These are phyloP conservation scores for Oceanodroma tethys DNA, from an alignment of 2,113 vertebrate species.

Conservation along the genomic window DNA sequence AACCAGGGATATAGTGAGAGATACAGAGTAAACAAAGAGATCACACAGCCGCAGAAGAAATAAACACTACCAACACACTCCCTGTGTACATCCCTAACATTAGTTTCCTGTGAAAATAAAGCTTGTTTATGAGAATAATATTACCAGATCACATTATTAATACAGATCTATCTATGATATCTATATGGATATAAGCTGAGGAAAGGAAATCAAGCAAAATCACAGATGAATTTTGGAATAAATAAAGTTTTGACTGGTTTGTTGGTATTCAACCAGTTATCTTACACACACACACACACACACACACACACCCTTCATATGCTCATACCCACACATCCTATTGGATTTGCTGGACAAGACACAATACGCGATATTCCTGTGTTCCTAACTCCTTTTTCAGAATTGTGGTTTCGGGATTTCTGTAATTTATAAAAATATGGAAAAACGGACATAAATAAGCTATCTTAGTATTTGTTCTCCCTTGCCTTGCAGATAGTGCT, in stretches of 20 bases:
- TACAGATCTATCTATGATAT: neutral
- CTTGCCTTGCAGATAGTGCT: neutral
- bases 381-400: neutral
- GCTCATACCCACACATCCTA: accelerated
- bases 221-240: neutral
- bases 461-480: neutral
- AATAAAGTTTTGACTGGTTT: neutral
- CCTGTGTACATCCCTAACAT: neutral
- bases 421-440: neutral
- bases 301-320: too few species aligned
- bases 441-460: neutral
- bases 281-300: neutral
- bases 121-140: neutral
- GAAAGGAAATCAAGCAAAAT: neutral
- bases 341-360: neutral
- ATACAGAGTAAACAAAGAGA: neutral
- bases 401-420: neutral
- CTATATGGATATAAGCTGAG: neutral
- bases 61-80: neutral
- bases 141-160: neutral
- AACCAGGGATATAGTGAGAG: neutral
- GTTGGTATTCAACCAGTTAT: neutral
- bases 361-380: neutral
- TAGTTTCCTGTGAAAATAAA: neutral
- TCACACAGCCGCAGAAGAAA: neutral